Percentiles rank a stretch among this genome's conserved stretches.
phyloP scores from a whole-genome alignment of 2,797 vertebrate genomes.

The Pantherophis vulpinus region DNA sequence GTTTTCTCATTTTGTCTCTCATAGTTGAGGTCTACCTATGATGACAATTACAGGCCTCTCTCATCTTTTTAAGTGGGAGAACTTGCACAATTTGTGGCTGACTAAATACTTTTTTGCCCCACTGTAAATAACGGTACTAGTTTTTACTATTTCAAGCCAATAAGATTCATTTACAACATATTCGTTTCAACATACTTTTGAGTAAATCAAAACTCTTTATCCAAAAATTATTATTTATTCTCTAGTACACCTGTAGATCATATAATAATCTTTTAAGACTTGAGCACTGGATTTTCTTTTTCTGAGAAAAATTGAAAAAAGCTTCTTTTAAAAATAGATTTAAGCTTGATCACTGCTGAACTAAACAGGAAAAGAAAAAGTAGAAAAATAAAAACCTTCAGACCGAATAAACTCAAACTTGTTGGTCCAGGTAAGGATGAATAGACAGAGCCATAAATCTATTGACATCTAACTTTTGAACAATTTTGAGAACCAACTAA shows the following conservation, averaged over 20 bases:
- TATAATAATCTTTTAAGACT: slow-evolving; percentile 9
- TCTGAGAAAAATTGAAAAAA: neutral
- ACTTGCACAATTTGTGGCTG: too few species aligned
- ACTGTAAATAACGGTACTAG: neutral
- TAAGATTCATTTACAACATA: slow-evolving; percentile 21
- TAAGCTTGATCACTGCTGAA: neutral
- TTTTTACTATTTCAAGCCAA: slow-evolving; percentile 31
- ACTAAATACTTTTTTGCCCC: too few species aligned
- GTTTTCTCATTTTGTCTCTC: too few species aligned
- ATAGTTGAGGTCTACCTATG: too few species aligned
- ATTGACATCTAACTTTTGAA: neutral
- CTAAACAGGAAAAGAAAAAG: neutral
- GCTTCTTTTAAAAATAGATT: neutral
- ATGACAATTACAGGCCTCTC: too few species aligned
- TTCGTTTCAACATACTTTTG: slow-evolving; percentile 36
- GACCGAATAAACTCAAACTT: neutral
- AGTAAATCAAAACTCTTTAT: slow-evolving; percentile 38
- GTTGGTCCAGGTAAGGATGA: neutral
- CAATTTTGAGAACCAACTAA: neutral
- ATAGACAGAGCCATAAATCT: neutral
- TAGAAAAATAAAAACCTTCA: neutral
- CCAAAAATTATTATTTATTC: slow-evolving; percentile 38
- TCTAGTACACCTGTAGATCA: neutral
- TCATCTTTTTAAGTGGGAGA: too few species aligned
- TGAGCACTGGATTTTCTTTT: neutral